A percentile compares a stretch with the other conserved stretches of the same genome.
These are phyloP conservation scores for Puntigrus tetrazona DNA, from an alignment of 2,113 vertebrate species.

Conservation along the genomic window DNA sequence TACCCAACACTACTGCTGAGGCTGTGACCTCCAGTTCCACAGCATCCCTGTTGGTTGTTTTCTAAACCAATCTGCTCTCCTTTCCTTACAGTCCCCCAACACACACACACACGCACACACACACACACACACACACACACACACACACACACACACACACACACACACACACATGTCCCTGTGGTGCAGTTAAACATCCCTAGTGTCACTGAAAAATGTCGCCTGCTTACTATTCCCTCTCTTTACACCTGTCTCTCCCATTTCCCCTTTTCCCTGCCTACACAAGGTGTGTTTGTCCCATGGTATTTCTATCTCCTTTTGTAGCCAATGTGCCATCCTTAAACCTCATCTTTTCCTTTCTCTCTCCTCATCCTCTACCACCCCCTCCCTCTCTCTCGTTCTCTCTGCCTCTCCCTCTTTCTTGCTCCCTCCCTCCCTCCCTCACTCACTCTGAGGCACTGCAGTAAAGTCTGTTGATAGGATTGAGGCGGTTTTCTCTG, in stretches of 20 bases:
- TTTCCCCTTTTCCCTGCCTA: not conserved
- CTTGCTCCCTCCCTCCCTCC: constrained; percentile 44
- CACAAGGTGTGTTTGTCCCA: constrained; percentile 29
- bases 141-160: constrained; percentile 9
- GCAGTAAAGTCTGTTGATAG: constrained; percentile 76
- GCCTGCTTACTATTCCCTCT: not conserved
- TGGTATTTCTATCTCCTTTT: constrained; percentile 55
- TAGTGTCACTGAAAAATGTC: constrained; percentile 23
- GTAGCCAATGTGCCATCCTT: not conserved
- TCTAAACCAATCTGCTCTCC: constrained; percentile 32
- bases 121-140: not conserved
- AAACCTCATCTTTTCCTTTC: not conserved
- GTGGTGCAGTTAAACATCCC: not conserved
- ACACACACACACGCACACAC: constrained; percentile 3
- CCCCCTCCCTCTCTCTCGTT: constrained; percentile 48
- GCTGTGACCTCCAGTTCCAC: constrained; percentile 31
- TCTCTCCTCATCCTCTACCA: constrained; percentile 31
- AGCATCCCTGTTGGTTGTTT: constrained; percentile 37
- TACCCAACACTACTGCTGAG: constrained; percentile 26
- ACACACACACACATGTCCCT: not conserved
- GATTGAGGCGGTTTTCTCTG: constrained; percentile 69
- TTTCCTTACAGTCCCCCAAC: not conserved
- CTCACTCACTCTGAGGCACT: constrained; percentile 62
- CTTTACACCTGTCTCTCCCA: constrained; percentile 5
- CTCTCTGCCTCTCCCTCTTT: constrained; percentile 9